Conservation (phyloP, 2,888 invertebrate species). For the Lasioglossum zephyrum region DNA sequence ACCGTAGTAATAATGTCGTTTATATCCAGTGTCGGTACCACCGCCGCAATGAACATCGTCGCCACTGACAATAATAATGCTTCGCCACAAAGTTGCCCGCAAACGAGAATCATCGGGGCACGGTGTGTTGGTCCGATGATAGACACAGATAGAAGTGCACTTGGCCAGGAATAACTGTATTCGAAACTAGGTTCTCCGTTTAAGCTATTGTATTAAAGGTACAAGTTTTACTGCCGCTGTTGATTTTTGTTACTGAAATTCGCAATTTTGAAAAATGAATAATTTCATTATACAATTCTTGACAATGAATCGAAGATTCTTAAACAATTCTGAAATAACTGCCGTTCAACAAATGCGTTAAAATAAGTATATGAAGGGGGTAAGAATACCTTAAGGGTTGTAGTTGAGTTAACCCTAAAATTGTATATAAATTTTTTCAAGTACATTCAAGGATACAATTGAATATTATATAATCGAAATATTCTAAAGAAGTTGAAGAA, state of each 20-base stretch:
- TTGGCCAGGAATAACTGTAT: slow-evolving; percentile 78
- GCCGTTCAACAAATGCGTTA: no score
- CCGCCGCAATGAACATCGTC: slow-evolving; percentile 26
- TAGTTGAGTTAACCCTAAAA: no score
- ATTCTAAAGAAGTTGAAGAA: no score
- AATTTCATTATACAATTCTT: no score
- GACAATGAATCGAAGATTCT: no score
- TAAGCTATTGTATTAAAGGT: slow-evolving; percentile 25
- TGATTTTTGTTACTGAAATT: background rate
- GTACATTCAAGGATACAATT: no score
- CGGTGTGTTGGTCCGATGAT: background rate
- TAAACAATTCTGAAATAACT: no score
- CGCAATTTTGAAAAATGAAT: no score
- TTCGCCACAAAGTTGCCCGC: slow-evolving; percentile 54
- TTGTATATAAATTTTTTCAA: no score
- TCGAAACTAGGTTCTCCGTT: slow-evolving; percentile 70
- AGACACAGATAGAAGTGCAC: slow-evolving; percentile 18
- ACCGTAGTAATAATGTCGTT: slow-evolving; percentile 63
- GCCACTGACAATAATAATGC: slow-evolving; percentile 65
- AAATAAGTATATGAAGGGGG: no score
- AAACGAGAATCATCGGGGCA: slow-evolving; percentile 57
- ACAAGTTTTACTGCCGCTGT: slow-evolving; percentile 43
- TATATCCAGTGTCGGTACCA: slow-evolving; percentile 42
- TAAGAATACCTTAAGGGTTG: no score
- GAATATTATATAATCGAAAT: no score